Base-by-base conservation (phyloP, 2,888 invertebrate species). In the Listrodromus nycthemerus region DNA sequence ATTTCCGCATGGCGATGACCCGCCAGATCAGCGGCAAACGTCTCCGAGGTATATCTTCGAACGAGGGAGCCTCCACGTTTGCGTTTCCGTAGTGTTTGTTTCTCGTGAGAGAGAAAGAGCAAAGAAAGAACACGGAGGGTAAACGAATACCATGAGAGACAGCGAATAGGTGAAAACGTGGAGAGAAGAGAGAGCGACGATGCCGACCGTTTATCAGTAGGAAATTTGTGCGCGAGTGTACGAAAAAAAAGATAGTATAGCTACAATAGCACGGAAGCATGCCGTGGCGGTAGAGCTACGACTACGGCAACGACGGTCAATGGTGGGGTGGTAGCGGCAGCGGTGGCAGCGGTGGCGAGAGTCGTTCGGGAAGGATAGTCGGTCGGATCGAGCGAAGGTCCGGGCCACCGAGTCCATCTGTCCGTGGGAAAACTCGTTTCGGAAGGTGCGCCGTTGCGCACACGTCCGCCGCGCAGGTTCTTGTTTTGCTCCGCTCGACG, bases 371-470 rank as follows among this genome's bases (percentile, higher is more conserved):
- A 81, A 81, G 81, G 74, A 84, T 77, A 75, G 70, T 70, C 69
- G 69, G 65, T 78, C 48, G 82, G 78, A 84, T 84, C 84, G 81
- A 84, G 78, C 84, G 77, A 80, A 80, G 83, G 80, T 84, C 83
- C 83, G 83, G 83, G 80, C 83, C 83, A 80, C 77, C 80, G 83
- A 80, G 80, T 84, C 83, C 83, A 84, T 84, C 80, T 74, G 84
- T 87, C 87, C 87, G 89, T 87, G 88, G 88, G 87, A 87, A 90
- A 91, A 90, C 88, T 90, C 89, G 88, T 88, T 85, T 91, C 90
- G 91, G 91, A 91, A 91, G 91, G 89, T 92, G 92, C 91, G 92
- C 92, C 87, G 90, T 88, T 92, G 92, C 91, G 92, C 92, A 87
- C 77, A 76, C 76, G 83, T 45, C 85, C 63, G 86, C 78, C 87